These are phyloP conservation scores for Marmota flaviventris DNA, from an alignment of 2,113 vertebrate species.

Conservation along the genomic window DNA sequence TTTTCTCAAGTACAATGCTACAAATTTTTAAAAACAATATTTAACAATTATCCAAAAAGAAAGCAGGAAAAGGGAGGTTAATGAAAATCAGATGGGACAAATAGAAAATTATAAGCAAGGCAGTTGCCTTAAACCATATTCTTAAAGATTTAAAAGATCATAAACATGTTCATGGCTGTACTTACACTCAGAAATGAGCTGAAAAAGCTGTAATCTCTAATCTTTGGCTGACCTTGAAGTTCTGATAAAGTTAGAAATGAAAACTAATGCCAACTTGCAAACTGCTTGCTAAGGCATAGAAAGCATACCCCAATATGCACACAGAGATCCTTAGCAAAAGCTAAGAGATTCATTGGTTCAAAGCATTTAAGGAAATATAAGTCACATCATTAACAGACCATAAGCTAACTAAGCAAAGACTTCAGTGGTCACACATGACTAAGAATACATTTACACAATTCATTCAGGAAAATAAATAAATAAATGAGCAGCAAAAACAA, in stretches of 20 bases:
- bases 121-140: not conserved
- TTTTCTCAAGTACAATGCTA: constrained; percentile 38
- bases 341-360: not conserved
- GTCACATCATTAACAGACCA: not conserved
- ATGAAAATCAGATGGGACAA: not conserved
- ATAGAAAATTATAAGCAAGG: constrained; percentile 34
- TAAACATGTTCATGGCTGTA: not conserved
- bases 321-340: not conserved
- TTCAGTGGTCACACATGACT: not conserved
- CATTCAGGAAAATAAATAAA: not conserved
- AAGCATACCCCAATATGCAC: not conserved
- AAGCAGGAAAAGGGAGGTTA: not conserved
- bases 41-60: not conserved
- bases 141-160: not conserved
- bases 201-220: not conserved
- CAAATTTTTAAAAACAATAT: constrained; percentile 36
- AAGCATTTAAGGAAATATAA: not conserved
- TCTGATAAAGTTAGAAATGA: constrained; percentile 12
- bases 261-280: not conserved
- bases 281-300: not conserved
- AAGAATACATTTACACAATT: constrained; percentile 2
- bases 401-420: not conserved
- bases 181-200: not conserved
- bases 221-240: not conserved
- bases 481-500: not conserved